phyloP scores from a whole-genome alignment of 2,113 vertebrate genomes.

The Hemibagrus wyckioides region DNA sequence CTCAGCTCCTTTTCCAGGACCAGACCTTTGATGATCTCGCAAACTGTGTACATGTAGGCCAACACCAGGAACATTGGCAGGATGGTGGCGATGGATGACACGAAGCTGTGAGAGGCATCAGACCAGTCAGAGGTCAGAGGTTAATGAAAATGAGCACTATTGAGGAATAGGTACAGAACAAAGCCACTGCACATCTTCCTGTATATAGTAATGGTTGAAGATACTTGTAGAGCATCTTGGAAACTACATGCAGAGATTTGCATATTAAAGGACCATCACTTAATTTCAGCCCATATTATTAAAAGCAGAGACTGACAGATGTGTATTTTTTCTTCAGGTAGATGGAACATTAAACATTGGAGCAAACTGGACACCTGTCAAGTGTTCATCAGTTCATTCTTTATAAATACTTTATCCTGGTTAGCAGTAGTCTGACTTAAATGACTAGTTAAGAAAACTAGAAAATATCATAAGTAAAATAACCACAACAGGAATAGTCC shows the following conservation, averaged over 20 bases:
- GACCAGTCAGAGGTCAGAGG: slow-evolving; percentile 2
- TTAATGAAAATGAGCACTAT: too few species aligned
- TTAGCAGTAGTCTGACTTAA: neutral
- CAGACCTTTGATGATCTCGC: slow-evolving; percentile 70
- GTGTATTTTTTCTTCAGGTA: neutral
- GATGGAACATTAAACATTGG: neutral
- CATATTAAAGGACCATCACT: too few species aligned
- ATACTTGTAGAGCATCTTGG: neutral
- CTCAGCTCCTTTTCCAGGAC: slow-evolving; percentile 69
- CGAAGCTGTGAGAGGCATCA: slow-evolving; percentile 66
- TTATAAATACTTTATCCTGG: neutral
- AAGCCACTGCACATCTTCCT: neutral
- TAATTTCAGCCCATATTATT: neutral
- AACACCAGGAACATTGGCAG: slow-evolving; percentile 76
- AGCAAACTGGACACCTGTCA: neutral
- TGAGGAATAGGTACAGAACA: neutral
- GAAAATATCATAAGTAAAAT: neutral
- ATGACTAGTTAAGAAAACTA: neutral
- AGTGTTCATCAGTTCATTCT: neutral
- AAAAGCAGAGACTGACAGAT: neutral
- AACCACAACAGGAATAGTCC: neutral
- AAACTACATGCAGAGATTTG: neutral
- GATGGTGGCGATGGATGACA: slow-evolving; percentile 63
- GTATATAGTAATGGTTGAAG: neutral
- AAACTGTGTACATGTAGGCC: slow-evolving; percentile 67